Conservation (phyloP, 2,113 vertebrate genomes). For the Antechinus flavipes region DNA sequence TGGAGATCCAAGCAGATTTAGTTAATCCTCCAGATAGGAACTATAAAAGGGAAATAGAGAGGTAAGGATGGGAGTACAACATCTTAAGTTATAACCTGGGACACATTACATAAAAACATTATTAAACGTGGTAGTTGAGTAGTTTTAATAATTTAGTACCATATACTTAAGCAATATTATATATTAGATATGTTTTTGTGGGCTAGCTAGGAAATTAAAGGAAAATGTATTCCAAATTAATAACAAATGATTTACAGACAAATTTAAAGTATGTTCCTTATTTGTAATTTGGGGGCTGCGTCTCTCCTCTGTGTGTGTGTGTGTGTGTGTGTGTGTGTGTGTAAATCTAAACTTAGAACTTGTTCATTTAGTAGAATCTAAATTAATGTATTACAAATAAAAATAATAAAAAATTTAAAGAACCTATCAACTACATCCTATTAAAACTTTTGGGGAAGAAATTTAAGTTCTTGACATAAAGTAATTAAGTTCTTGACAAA, state of each 20-base stretch:
- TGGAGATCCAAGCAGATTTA: not conserved
- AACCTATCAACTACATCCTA: not conserved
- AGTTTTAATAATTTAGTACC: not conserved
- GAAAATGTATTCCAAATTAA: conserved; percentile 41
- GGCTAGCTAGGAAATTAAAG: conserved; percentile 9
- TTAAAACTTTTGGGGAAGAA: not conserved
- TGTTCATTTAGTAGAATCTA: conserved; percentile 35
- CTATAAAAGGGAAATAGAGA: not conserved
- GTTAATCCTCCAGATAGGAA: not conserved
- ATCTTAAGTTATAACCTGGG: not conserved
- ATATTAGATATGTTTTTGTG: not conserved
- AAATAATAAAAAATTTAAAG: conserved; percentile 17
- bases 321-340: not conserved
- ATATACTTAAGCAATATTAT: not conserved
- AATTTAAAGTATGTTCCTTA: conserved; percentile 20
- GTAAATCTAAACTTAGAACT: conserved; percentile 18
- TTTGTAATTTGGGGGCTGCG: not conserved
- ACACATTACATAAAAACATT: not conserved
- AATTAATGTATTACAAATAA: conserved; percentile 36
- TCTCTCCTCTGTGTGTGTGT: not conserved
- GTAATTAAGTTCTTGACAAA: no score
- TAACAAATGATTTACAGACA: conserved; percentile 26
- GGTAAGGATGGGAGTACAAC: not conserved
- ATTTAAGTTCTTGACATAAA: not conserved
- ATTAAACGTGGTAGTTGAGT: not conserved